Evolutionary conservation across 2,888 invertebrate species (phyloP), one percentile per base, ranked within the genome.

Genomic region (Caradrina kadenii): DNA sequence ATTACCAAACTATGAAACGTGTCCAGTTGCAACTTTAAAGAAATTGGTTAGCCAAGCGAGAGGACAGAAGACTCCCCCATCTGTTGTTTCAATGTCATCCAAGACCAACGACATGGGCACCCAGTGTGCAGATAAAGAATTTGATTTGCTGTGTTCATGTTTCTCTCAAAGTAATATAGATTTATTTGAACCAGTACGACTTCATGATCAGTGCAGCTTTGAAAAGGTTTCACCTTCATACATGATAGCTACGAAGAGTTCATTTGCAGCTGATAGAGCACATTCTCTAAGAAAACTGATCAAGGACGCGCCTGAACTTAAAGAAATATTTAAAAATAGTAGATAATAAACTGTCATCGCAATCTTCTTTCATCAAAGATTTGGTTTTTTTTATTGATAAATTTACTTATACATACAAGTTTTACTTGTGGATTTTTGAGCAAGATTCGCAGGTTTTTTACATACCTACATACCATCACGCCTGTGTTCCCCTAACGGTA

Each of bases 1-100:
- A 21, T 80, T 94, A 63, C 92, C 90, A 0, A 84, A 93, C 72
- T 95, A 95, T 80, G 89, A 93, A 80, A 80, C 80, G 2, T 93
- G 93, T 80, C 82, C 91, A 7, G 4, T 91, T 0, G 68, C 73
- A 17, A 86, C 83, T 52, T 77, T 95, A 26, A 92, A 90, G 72
- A 81, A 74, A 17, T 73, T 94, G 56, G 92, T 94, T 2, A 88
- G 84, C 58, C 84, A 84, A 42, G 89, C 92, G 0, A 89, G 86
- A 69, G 76, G 87, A 39, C 80, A 58, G 66, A 19, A 1, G 0
- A 80, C 84, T 0, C 71, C 19, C 0, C 17, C 81, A 0, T 82
- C 53, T 59, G 13, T 86, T 2, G 69, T 75, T 15, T 56, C 60
- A 2, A 81, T 74, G 69, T 83, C 84, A 54, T 79, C 91, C 1